Conservation (phyloP, 2,113 vertebrate species). For the Tragelaphus scriptus region DNA sequence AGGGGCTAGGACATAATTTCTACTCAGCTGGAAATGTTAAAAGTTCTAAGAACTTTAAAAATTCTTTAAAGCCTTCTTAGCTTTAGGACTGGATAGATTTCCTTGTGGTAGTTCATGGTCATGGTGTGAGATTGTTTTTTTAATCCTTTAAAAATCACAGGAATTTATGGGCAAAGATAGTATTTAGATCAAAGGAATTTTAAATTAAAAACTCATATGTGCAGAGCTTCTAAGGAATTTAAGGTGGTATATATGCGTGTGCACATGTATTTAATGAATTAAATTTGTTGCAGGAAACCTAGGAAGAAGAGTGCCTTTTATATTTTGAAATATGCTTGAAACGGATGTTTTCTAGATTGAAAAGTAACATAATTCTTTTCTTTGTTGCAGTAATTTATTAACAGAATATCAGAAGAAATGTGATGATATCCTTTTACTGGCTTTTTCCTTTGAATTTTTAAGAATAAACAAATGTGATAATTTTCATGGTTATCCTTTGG, state of each 20-base stretch:
- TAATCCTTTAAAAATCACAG: background rate
- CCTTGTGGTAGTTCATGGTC: background rate
- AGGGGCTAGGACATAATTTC: background rate
- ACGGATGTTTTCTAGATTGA: background rate
- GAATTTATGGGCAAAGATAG: background rate
- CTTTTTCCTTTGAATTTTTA: background rate
- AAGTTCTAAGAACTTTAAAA: background rate
- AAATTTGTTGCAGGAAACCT: background rate
- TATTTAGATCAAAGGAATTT: background rate
- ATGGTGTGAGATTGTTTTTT: background rate
- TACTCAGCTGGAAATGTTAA: background rate
- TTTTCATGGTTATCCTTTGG: background rate
- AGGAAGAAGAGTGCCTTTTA: background rate
- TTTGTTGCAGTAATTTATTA: slow-evolving; percentile 83
- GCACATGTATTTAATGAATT: background rate
- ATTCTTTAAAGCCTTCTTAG: background rate
- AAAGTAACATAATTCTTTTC: background rate
- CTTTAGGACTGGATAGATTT: background rate
- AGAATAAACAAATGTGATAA: background rate
- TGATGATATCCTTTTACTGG: slow-evolving; percentile 89
- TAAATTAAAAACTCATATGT: background rate
- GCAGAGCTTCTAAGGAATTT: background rate
- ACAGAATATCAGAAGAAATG: slow-evolving; percentile 91
- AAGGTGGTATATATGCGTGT: background rate
- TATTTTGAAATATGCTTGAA: background rate